Evolutionary conservation across 2,888 invertebrate species (phyloP), one percentile per base, ranked within the genome.

Genomic region (Sipha maydis): DNA sequence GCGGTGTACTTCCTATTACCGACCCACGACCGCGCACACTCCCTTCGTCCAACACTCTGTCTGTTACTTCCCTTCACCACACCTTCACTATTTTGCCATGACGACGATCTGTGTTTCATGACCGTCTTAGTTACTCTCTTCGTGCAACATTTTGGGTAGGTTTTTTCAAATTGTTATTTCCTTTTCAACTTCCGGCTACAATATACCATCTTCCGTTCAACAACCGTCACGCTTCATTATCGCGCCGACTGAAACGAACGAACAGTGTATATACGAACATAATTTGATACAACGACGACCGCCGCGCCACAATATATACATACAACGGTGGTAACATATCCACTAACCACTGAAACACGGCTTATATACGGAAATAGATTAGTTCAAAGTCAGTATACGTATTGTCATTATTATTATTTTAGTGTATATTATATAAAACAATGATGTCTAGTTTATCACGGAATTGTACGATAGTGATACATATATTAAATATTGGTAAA

Each of bases 311-410:
- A 21, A 21, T 61, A 61, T 21, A 21, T 21, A 61, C 61, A 21
- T 61, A 61, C 61, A 25, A 61, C 61, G 11, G 25, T 8, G 34
- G 34, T 34, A 34, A 34, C 2, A 2, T 34, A 34, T 34, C 34
- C 34, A 34, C 4, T 4, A 4, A 34, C 34, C 28, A 17, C 28
- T 31, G 25, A 9, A 75, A 38, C 19, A 75, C 75, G 1, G 41
- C 0, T 48, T 75, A 41, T 25, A 41, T 25, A 41, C 75, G 38
- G 41, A 38, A 41, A 75, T 75, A 25, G 2, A 41, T 41, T 75
- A 41, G 75, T 75, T 75, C 38, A 38, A 75, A 75, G 75, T 75
- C 25, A 75, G 75, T 75, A 75, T 75, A 34, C 17, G 14, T 73
- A 73, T 73, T 21, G 19, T 38, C 25, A 75, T 75, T 75, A 75